Base-by-base conservation (phyloP, 2,797 vertebrate species). In the Enteromius afrohamiltoni region DNA sequence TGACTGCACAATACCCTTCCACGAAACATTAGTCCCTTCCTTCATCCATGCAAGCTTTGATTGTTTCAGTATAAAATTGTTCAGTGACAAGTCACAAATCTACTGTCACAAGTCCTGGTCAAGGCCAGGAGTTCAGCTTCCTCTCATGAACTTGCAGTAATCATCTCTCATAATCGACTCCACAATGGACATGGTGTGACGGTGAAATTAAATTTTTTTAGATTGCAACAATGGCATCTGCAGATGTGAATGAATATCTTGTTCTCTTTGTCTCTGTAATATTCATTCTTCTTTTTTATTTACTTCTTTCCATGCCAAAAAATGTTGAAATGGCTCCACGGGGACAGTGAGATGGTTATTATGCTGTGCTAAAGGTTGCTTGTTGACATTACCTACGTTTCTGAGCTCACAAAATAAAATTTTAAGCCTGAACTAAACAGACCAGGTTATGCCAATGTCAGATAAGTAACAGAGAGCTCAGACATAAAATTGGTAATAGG, bases 231-330 rank as follows among this genome's bases (percentile, higher is more conserved):
- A 67, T 76, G 80, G 47, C 23, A 21, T 76, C 71, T 68, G 73
- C 62, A 45, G 73, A 74, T 82, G 16, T 65, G 70, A 82, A 82
- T 75, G n/a, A 74, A n/a, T 26, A 58, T 51, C 47, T 68, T 83
- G 71, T 75, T 68, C 69, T 51, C 16, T 47, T 62, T 42, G 37
- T 60, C 26, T 71, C 13, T 74, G 6, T 9, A 67, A 76, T 55
- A 67, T 58, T 62, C 55, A 31, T 73, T 67, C 6, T 29, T 45
- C 37, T 65, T 49, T 77, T 64, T 71, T 64, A 76, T 75, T 76
- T 67, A 42, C 62, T 29, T 60, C 21, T 76, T 75, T 34, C 70
- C 0, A 0, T 76, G 23, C 23, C 71, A 42, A 62, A 64, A 64
- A 83, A 83, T 68, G 60, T 68, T 83, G 45, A 37, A 83, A 83